Evolutionary conservation across 92 coral and sea anemone genomes (phyloP), one percentile per base, ranked within the genome.

Genomic region (Zoanthus gigantus): DNA sequence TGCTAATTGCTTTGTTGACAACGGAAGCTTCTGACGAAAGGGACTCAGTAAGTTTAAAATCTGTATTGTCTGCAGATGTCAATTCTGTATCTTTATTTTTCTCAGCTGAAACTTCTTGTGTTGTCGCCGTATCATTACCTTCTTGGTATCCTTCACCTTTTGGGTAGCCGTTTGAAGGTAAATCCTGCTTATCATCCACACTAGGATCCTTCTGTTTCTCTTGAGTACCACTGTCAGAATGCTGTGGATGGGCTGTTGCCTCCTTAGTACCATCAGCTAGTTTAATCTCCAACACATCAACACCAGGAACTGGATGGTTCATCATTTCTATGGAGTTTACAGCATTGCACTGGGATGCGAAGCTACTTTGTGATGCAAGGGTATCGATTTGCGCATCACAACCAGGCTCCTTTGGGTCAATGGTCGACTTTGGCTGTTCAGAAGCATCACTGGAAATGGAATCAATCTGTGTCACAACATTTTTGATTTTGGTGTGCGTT

Each of bases 281-380:
- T 66, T 91, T 95, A 42, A 94, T 95, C 90, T 96, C 98, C 81
- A 96, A 74, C 7, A 96, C 93, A 85, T 96, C 99, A 30, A 95
- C 98, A 77, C 94, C 94, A 8, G 96, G 94, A 30, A 89, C 78
- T 6, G 89, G 75, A 48, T 92, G 76, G 9, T 82, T 50, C 83
- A 91, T 57, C 87, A 89, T 61, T 80, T 84, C 89, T 28, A 89
- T 75, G 7, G 92, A 83, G 52, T 90, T 94, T 29, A 92, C 90
- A 31, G 90, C 94, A 18, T n/a, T 76, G 72, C 93, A 86, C 79
- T 94, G 92, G 0, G 96, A 89, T 11, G 83, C 79, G 5, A 92
- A 75, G 75, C 85, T 81, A 45, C 85, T 81, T 67, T 17, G 73
- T 16, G 45, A 65, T 11, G 75, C 74, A 68, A 81, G 16, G 47